Conservation (phyloP, 2,888 invertebrate genomes). For the Plebejus melissa region DNA sequence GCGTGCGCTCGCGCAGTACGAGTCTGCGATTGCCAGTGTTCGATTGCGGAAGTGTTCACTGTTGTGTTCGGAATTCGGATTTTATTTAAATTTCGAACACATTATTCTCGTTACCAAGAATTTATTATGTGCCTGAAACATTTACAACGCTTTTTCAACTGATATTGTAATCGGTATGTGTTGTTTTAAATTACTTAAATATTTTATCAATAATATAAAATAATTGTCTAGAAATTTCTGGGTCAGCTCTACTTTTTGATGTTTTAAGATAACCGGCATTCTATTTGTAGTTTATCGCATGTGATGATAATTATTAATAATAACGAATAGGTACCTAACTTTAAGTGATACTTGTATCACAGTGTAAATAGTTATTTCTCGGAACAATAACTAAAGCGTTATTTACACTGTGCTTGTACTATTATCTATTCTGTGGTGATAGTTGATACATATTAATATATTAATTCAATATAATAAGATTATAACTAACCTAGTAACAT, state of each 20-base stretch:
- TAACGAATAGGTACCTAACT: background rate
- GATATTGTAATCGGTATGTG: background rate
- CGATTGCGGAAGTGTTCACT: slow-evolving; percentile 30
- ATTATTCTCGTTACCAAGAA: background rate
- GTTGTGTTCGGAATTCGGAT: background rate
- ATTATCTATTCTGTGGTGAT: no score
- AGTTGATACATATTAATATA: background rate
- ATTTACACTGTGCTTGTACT: no score
- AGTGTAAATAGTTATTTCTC: no score
- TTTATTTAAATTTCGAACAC: background rate
- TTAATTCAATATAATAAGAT: background rate
- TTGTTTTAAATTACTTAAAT: background rate
- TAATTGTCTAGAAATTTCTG: background rate
- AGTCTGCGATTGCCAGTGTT: slow-evolving; percentile 34
- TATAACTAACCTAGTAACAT: background rate
- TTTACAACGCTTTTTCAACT: background rate
- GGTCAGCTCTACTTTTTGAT: background rate
- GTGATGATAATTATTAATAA: background rate
- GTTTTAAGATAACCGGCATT: slow-evolving; percentile 4
- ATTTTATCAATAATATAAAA: background rate
- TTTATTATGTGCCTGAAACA: background rate
- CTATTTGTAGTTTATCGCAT: slow-evolving; percentile 14
- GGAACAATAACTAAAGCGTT: no score
- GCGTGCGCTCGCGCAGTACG: slow-evolving; percentile 44
- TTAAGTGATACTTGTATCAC: background rate